These are phyloP conservation scores for Dolichallabes microphthalmus DNA, from an alignment of 2,113 vertebrate species.

Conservation along the genomic window DNA sequence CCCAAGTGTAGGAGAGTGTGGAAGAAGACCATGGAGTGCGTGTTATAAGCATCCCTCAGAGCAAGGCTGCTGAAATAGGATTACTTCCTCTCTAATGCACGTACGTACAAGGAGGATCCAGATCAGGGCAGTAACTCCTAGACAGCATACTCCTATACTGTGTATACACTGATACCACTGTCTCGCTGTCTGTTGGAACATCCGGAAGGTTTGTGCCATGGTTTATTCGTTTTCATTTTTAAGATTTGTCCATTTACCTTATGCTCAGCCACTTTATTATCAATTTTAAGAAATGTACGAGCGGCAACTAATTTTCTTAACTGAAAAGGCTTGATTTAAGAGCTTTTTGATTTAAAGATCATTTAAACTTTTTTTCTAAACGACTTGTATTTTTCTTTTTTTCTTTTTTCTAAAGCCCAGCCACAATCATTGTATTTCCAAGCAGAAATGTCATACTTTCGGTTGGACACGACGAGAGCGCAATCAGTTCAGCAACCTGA, in stretches of 20 bases:
- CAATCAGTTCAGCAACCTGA: conserved; percentile 41
- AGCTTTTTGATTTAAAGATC: background rate
- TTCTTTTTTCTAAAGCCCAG: background rate
- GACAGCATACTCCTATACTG: background rate
- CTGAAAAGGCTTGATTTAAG: conserved; percentile 7
- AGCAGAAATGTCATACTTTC: background rate
- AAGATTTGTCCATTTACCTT: background rate
- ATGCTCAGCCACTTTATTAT: background rate
- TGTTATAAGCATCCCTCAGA: background rate
- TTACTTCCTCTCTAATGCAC: conserved; percentile 14
- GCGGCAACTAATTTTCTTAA: background rate
- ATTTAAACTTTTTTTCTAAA: background rate
- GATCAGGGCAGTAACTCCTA: background rate
- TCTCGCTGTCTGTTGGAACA: background rate
- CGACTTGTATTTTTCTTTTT: background rate
- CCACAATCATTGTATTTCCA: background rate
- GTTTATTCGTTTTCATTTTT: background rate
- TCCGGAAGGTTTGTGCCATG: background rate
- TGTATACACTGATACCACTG: background rate
- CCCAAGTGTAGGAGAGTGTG: background rate
- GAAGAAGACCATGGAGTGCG: background rate
- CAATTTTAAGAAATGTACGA: background rate
- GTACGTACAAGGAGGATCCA: background rate
- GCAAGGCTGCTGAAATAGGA: conserved; percentile 6
- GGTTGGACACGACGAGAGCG: conserved; percentile 10